Conservation (phyloP, 2,888 invertebrate genomes). For the Hydrotaea cyrtoneurina region DNA sequence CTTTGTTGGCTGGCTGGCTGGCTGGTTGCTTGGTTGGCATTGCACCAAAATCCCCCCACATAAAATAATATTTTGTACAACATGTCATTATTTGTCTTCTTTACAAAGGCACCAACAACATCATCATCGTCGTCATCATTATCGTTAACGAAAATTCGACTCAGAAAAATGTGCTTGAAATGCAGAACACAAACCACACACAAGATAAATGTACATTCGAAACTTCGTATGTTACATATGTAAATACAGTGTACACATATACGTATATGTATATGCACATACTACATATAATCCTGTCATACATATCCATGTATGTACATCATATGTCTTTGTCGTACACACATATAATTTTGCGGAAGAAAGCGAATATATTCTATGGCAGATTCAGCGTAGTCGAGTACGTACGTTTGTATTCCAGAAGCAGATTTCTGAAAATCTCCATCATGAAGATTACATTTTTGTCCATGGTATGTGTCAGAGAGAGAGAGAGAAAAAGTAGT, state of each 20-base stretch:
- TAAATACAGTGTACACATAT: neutral
- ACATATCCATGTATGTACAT: too few species aligned
- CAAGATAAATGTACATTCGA: neutral
- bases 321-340: neutral
- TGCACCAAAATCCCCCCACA: slow-evolving; percentile 54
- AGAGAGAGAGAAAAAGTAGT: neutral
- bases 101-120: neutral
- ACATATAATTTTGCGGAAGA: neutral
- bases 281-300: neutral
- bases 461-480: neutral
- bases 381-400: neutral
- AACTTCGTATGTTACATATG: slow-evolving; percentile 39
- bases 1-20: slow-evolving; percentile 49
- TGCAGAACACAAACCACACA: neutral
- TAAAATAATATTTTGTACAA: slow-evolving; percentile 69
- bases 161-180: slow-evolving; percentile 17
- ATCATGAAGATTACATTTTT: neutral
- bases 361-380: neutral
- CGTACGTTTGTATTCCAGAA: neutral
- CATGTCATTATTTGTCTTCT: slow-evolving; percentile 67
- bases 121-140: neutral
- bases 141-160: neutral
- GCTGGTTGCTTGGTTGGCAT: slow-evolving; percentile 57
- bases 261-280: neutral
- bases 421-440: slow-evolving; percentile 5